A percentile compares a stretch with the other conserved stretches of the same genome.
Evolutionary conservation across 2,888 invertebrate species (phyloP).

Genomic region (Drosophila cracens): DNA sequence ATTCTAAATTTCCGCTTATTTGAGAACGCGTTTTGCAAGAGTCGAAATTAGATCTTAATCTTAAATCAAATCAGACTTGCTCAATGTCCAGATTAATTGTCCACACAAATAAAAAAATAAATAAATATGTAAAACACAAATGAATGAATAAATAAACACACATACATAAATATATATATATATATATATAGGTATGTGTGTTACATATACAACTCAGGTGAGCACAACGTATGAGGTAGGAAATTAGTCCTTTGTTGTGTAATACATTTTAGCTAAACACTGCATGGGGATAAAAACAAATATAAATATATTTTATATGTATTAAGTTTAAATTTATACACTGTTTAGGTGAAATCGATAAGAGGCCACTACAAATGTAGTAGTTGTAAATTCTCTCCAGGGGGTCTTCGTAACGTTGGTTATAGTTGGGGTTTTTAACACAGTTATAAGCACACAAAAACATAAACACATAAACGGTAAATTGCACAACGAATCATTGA

Average conservation of each 20-base stretch:
- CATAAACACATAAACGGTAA: slow-evolving; percentile 24
- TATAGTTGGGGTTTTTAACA: slow-evolving; percentile 5
- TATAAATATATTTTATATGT: slow-evolving; percentile 22
- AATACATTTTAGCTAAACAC: slow-evolving; percentile 1
- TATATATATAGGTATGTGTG: not conserved
- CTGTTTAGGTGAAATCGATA: slow-evolving; percentile 67
- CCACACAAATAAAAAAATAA: slow-evolving; percentile 1
- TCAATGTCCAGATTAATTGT: not conserved
- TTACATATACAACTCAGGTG: slow-evolving; percentile 8
- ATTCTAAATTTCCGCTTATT: not conserved
- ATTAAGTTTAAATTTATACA: slow-evolving; percentile 23
- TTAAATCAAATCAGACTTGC: slow-evolving; percentile 1
- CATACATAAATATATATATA: not conserved
- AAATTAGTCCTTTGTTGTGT: slow-evolving; percentile 13
- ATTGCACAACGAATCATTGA: slow-evolving; percentile 27
- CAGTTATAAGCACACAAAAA: slow-evolving; percentile 34
- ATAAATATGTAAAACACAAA: slow-evolving; percentile 1
- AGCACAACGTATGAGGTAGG: slow-evolving; percentile 4
- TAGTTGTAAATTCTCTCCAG: slow-evolving; percentile 29
- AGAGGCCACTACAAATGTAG: slow-evolving; percentile 37
- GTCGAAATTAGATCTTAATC: not conserved
- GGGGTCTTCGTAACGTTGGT: slow-evolving; percentile 28
- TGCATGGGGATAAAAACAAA: slow-evolving; percentile 8
- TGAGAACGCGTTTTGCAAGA: not conserved
- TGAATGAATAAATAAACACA: not conserved